phyloP scores from a whole-genome alignment of 1,140 invertebrate species.

The Leptestheria dahalacensis region DNA sequence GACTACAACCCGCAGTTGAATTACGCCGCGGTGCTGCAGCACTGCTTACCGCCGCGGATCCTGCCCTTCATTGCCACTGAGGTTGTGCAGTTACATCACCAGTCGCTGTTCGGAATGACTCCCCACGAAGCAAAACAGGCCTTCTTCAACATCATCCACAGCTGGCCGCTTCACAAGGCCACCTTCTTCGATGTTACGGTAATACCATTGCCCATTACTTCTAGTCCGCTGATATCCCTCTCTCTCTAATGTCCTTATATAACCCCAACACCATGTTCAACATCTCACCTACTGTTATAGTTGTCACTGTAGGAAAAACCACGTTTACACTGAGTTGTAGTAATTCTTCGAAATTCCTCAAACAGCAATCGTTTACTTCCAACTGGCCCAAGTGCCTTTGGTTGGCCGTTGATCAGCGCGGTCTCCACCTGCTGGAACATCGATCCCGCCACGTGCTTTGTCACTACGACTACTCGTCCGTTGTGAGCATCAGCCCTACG shows the following conservation, averaged over 20 bases:
- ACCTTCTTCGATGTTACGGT: constrained; percentile 91
- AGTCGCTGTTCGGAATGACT: constrained; percentile 68
- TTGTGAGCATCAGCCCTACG: constrained; percentile 74
- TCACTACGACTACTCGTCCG: constrained; percentile 72
- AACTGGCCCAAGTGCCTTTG: constrained; percentile 73
- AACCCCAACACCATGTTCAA: no score
- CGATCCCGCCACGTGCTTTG: constrained; percentile 71
- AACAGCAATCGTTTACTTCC: constrained; percentile 84
- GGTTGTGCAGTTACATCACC: constrained; percentile 70
- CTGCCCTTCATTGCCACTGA: constrained; percentile 54
- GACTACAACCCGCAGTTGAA: constrained; percentile 59
- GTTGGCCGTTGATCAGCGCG: constrained; percentile 81
- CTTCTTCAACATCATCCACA: constrained; percentile 83
- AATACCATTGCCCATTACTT: constrained; percentile 22
- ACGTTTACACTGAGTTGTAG: not conserved
- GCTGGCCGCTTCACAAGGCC: constrained; percentile 80
- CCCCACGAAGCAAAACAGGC: constrained; percentile 74
- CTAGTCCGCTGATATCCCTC: no score
- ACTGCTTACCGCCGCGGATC: constrained; percentile 66
- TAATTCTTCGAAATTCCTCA: constrained; percentile 18
- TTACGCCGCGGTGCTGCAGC: constrained; percentile 54
- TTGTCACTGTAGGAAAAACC: not conserved
- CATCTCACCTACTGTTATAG: not conserved
- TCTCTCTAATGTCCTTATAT: no score
- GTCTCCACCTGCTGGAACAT: constrained; percentile 79